phyloP scores from a whole-genome alignment of 2,888 invertebrate species.

The Sceliomorpha sp. region DNA sequence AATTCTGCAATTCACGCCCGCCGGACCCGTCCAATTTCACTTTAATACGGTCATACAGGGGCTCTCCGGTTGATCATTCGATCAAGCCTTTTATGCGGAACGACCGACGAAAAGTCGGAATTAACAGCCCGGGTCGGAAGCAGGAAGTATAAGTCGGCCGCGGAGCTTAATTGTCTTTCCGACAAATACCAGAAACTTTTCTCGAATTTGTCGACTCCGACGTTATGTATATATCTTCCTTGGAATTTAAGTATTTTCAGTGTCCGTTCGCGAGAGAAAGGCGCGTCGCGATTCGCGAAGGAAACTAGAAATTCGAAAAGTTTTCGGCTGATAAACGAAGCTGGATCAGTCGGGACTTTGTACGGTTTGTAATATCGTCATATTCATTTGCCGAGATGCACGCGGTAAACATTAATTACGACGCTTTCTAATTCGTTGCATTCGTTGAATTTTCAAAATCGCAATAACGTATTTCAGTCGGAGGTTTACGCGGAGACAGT shows the following conservation, averaged over 20 bases:
- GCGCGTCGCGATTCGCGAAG: no score
- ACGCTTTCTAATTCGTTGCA: no score
- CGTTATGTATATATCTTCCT: not conserved
- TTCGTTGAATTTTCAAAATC: no score
- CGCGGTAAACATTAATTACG: no score
- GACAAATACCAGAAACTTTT: constrained; percentile 4
- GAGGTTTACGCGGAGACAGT: no score
- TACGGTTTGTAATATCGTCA: no score
- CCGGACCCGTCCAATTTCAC: constrained; percentile 21
- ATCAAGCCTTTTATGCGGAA: constrained; percentile 11
- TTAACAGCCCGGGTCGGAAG: constrained; percentile 11
- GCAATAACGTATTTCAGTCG: no score
- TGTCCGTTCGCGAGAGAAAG: not conserved
- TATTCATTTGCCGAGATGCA: no score
- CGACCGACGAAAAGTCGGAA: constrained; percentile 24
- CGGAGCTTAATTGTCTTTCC: constrained; percentile 15
- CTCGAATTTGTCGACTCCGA: not conserved
- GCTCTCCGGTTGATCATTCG: constrained; percentile 18
- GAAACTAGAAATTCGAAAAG: no score
- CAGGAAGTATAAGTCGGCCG: not conserved
- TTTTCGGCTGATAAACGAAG: no score
- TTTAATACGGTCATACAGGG: constrained; percentile 34
- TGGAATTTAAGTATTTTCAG: not conserved
- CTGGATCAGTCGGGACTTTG: no score
- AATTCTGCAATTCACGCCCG: constrained; percentile 21